Evolutionary conservation across 2,888 invertebrate species (phyloP).

Genomic region (Lucinisca nassula): DNA sequence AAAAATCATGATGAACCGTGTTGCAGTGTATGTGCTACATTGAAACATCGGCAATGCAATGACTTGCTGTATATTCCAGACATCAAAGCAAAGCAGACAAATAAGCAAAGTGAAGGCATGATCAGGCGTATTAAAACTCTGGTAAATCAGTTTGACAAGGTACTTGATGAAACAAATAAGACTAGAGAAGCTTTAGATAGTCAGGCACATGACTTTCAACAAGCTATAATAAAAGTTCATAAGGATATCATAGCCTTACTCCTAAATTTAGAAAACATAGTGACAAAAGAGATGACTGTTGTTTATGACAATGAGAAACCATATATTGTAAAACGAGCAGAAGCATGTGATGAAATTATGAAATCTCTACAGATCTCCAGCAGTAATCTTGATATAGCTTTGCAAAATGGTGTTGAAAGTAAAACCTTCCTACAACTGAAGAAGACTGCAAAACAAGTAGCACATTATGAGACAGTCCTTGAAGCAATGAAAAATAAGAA

Average conservation of each 20-base stretch:
- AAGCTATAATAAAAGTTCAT: conserved; percentile 53
- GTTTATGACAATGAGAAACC: conserved; percentile 55
- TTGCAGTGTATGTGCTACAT: conserved; percentile 62
- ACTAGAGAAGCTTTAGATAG: conserved; percentile 41
- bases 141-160: conserved; percentile 45
- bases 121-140: conserved; percentile 57
- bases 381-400: conserved; percentile 48
- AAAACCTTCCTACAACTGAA: conserved; percentile 66
- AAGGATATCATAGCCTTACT: conserved; percentile 52
- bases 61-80: conserved; percentile 61
- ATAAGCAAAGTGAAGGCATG: conserved; percentile 46
- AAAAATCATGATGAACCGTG: conserved; percentile 61
- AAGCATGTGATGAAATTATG: conserved; percentile 46
- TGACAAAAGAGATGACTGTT: conserved; percentile 24
- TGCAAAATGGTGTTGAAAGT: conserved; percentile 62
- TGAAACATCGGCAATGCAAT: conserved; percentile 58
- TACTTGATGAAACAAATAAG: conserved; percentile 49
- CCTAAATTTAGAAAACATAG: conserved; percentile 37
- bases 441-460: conserved; percentile 56
- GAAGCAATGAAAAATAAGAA: conserved; percentile 54
- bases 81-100: conserved; percentile 60
- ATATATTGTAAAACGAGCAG: conserved; percentile 45
- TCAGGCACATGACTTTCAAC: conserved; percentile 52
- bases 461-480: conserved; percentile 47
- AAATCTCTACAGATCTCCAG: conserved; percentile 39